Evolutionary conservation across 1,140 invertebrate genomes (phyloP), one percentile per base, ranked within the genome.

Genomic region (Zophobas morio): DNA sequence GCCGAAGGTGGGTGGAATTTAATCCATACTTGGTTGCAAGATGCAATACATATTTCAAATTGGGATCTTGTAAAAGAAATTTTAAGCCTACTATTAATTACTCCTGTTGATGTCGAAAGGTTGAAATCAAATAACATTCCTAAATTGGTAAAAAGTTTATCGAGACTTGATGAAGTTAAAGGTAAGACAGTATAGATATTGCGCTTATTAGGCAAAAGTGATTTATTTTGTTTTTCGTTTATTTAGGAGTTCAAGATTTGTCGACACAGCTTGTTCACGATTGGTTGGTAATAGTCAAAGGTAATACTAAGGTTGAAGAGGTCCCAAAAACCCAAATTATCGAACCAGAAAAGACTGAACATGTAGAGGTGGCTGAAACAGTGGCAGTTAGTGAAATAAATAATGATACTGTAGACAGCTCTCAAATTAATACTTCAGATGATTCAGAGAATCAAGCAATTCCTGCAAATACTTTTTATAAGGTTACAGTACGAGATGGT

Each of bases 91-190:
- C 89, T 98, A 32, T 87, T 95, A 36, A 87, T 94, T 1, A 94
- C 96, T 75, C 97, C 97, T 20, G 95, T 98, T 46, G 95, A 96
- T 84, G 93, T 98, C 35, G 93, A 96, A 81, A 88, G 96, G 51
- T 88, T 99, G 32, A 97, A 97, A 86, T 92, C 94, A 78, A 98
- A 98, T 85, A 95, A 94, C 80, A 94, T 95, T 80, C 96, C 96
- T 1, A 97, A 97, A 87, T 88, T 97, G 46, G 94, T 98, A 33
- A 98, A 98, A 87, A 92, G 93, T 34, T 87, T 98, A 1, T 95
- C 95, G 6, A 96, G 96, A 82, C 92, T 94, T 82, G 92, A 91
- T 60, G 92, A 92, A 82, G 90, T 94, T 84, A 91, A 92, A 88
- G 92, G 94, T 96, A 89, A 88, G 87, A 57, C 75, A 20, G 20